Base-by-base conservation (phyloP, 2,113 vertebrate genomes). In the Gasterosteus aculeatus region DNA sequence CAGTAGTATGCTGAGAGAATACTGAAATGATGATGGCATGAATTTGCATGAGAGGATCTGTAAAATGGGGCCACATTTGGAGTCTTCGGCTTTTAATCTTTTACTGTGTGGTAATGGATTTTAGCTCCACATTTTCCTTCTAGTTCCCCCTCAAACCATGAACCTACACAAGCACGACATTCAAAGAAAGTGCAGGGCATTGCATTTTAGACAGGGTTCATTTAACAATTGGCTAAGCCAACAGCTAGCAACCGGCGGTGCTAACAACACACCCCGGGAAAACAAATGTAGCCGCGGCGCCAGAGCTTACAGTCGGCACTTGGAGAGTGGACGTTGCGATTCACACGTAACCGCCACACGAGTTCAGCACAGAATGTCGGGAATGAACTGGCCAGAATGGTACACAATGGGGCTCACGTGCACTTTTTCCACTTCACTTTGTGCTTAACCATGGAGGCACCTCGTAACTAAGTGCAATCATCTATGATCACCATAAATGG, bases 401-500 rank as follows among this genome's bases (percentile, higher is more conserved):
- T 19, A 49, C 47, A 49, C 47, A 19, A 7, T 15, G 7, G 16
- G 47, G 19, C 18, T 49, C 47, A 19, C 47, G n/a, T 51, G 49
- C 8, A 47, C 35, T 64, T 62, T 35, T 31, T 70, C n/a, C 10
- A 7, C 61, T 51, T 18, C 47, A 10, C 10, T 56, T 71, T 74
- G n/a, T 11, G 29, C 72, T 51, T 57, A 39, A 26, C 41, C n/a
- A 46, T n/a, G 39, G 65, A 74, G 12, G 51, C 58, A 54, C 42
- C 11, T 15, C 26, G 72, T 65, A 81, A 68, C 35, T 42, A 46
- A 60, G 76, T 74, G 64, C 69, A 91, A 87, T 83, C 75, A 80
- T 70, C 82, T 79, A 76, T 89, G 85, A 78, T 79, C 44, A 82
- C 68, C 79, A 69, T 73, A 87, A 91, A 87, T 91, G 87, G 77